Conservation (phyloP, 2,797 vertebrate species). For the Todus mexicanus region DNA sequence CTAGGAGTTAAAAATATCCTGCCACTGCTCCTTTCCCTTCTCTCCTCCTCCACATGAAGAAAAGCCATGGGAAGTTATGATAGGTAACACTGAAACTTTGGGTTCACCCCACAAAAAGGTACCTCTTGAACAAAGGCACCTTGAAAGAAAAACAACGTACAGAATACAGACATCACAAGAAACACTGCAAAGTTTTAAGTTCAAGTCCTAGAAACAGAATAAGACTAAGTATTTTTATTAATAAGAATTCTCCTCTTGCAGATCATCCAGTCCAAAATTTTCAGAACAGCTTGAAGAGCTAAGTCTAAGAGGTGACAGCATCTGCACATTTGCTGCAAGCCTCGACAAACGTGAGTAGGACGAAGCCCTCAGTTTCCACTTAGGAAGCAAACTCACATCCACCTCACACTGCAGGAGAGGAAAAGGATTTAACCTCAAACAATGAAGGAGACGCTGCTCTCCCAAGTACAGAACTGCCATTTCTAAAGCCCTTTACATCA, state of each 20-base stretch:
- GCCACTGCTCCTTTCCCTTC: neutral
- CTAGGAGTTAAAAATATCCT: neutral
- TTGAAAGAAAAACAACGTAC: neutral
- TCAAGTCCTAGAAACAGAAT: neutral
- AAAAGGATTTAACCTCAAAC: neutral
- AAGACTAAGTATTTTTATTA: neutral
- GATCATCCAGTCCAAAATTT: neutral
- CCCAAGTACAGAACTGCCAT: neutral
- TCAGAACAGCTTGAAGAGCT: neutral
- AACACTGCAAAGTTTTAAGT: neutral
- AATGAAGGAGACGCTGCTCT: neutral
- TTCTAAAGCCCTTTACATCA: neutral
- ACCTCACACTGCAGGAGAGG: neutral
- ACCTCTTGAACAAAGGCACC: neutral
- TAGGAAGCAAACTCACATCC: neutral
- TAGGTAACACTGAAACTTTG: neutral
- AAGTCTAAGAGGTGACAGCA: neutral
- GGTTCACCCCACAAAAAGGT: neutral
- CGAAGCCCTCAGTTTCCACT: neutral
- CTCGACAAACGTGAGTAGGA: neutral
- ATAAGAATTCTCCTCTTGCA: neutral
- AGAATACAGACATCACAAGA: neutral
- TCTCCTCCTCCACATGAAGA: neutral
- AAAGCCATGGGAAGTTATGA: neutral
- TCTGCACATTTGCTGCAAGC: neutral